Base-by-base conservation (phyloP, 2,888 invertebrate species). In the Rotaria macrura region DNA sequence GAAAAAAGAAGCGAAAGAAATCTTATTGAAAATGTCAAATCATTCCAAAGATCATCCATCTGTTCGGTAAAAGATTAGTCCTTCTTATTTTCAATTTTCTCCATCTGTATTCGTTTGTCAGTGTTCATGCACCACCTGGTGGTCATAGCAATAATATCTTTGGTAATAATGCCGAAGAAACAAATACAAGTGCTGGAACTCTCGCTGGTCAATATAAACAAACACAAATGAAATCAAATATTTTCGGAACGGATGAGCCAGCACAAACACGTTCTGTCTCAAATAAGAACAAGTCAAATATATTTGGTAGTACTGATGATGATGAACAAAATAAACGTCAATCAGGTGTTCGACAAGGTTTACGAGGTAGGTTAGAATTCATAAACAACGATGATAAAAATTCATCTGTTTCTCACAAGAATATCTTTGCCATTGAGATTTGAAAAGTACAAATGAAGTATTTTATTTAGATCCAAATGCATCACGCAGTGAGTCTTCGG, bases 401-500 rank as follows among this genome's bases (percentile, higher is more conserved):
- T 29, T n/a, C 10, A n/a, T n/a, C 65, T 65, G 29, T 65, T 6
- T 9, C 47, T 20, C 65, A 29, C 12, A 29, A 65, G 20, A 29
- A 29, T 65, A 29, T 12, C 29, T 29, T 34, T 79, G 12, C 38
- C 43, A 43, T 40, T n/a, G 34, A 17, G 34, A 34, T 29, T 1
- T 17, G 34, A 14, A 23, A 65, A 25, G 2, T 7, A 34, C 65
- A 65, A 65, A 12, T 17, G 3, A n/a, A 57, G 6, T 57, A 29
- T n/a, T 57, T 79, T 79, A 25, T 79, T 79, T 43, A 79, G 79
- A 79, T 79, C 79, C 79, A 25, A 79, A 79, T 43, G 79, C 79
- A 79, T 79, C 79, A 79, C 43, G 40, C 43, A 79, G 79, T 79
- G n/a, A 79, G 79, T 79, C 2, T 79, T 2, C 40, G 5, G 40